Conservation (phyloP, 2,797 vertebrate genomes). For the Taenioides sp. region DNA sequence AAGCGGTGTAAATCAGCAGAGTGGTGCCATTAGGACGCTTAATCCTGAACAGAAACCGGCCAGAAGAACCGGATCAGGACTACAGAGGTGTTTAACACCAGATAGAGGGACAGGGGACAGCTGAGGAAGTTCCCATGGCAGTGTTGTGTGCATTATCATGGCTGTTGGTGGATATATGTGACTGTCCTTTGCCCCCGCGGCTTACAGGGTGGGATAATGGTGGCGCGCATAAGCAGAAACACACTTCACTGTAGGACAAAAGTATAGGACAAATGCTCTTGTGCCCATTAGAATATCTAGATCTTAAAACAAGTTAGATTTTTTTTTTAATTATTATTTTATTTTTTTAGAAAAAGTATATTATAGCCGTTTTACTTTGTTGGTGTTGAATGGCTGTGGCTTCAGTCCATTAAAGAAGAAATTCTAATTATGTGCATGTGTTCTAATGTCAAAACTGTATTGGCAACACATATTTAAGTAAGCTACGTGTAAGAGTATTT, state of each 20-base stretch:
- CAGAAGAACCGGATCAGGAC: conserved; percentile 67
- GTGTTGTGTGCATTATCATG: conserved; percentile 21
- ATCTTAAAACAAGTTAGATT: too few species aligned
- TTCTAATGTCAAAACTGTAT: background rate
- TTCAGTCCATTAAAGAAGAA: background rate
- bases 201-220: conserved; percentile 64
- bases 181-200: conserved; percentile 21
- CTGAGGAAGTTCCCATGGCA: conserved; percentile 68
- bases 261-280: background rate
- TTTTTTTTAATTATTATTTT: too few species aligned
- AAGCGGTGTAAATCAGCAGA: conserved; percentile 72
- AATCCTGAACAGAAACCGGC: conserved; percentile 61
- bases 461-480: background rate
- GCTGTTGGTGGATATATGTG: conserved; percentile 6
- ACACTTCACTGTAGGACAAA: conserved; percentile 60
- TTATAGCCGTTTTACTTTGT: too few species aligned
- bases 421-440: background rate
- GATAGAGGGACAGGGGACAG: conserved; percentile 42
- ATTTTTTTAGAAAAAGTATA: too few species aligned
- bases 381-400: background rate
- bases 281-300: too few species aligned
- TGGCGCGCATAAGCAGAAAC: conserved; percentile 60
- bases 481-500: background rate
- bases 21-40: conserved; percentile 62
- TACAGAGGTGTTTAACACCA: conserved; percentile 63